Evolutionary conservation across 53 echinoderm and acorn worm genomes (phyloP).

Genomic region (Hippasteria phrygiana): DNA sequence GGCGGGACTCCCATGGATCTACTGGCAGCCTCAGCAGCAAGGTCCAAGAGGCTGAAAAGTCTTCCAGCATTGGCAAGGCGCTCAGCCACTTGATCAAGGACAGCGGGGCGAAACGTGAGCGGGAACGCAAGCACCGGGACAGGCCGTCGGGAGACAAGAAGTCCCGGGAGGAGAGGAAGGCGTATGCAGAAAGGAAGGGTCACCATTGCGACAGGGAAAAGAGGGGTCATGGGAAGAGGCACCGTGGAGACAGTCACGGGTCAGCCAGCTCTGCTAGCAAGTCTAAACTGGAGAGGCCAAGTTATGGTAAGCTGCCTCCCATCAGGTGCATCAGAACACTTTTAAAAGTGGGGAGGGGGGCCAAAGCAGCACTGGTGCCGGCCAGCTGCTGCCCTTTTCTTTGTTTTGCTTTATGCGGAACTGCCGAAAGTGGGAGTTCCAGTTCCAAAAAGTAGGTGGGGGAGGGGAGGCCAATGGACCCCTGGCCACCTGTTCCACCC

Average conservation of each 20-base stretch:
- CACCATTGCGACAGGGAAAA: constrained; percentile 46
- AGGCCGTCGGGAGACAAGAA: constrained; percentile 30
- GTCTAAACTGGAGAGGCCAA: constrained; percentile 58
- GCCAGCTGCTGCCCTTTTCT: no score
- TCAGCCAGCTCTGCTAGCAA: constrained; percentile 41
- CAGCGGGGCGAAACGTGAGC: constrained; percentile 22
- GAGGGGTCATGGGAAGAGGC: constrained; percentile 53
- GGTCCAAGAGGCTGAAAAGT: constrained; percentile 27
- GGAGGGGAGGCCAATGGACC: no score
- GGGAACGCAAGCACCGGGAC: constrained; percentile 34
- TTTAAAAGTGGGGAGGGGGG: no score
- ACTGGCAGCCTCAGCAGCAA: constrained; percentile 32
- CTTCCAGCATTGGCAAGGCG: constrained; percentile 36
- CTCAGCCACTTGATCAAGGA: constrained; percentile 51
- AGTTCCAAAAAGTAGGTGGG: no score
- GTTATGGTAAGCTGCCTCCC: constrained; percentile 56
- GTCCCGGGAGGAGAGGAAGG: constrained; percentile 30
- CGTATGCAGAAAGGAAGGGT: constrained; percentile 32
- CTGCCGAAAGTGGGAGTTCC: no score
- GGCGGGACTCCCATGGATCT: constrained; percentile 45
- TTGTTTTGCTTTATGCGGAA: no score
- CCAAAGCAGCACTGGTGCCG: no score
- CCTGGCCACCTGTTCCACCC: no score
- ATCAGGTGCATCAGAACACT: background rate
- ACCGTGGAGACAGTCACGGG: constrained; percentile 12